These are phyloP conservation scores for Apamea monoglypha DNA, from an alignment of 2,888 invertebrate species.

Conservation along the genomic window DNA sequence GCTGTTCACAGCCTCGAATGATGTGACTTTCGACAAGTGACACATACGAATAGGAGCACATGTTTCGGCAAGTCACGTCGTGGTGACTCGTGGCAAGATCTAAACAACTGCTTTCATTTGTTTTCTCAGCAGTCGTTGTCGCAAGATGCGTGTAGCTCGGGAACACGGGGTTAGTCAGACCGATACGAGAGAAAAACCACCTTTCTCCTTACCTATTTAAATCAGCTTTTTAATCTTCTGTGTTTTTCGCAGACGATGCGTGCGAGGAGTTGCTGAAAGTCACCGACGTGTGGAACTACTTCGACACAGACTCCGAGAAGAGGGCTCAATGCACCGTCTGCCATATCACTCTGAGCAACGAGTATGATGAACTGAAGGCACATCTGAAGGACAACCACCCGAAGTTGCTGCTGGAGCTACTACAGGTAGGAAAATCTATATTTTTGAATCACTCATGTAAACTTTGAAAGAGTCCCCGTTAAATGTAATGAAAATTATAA, in stretches of 20 bases:
- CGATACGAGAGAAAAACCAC: no score
- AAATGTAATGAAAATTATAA: no score
- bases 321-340: constrained; percentile 76
- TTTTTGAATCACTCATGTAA: neutral
- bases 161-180: no score
- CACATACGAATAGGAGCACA: no score
- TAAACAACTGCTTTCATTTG: no score
- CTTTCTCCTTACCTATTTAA: no score
- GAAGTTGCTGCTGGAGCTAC: constrained; percentile 62
- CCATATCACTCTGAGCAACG: constrained; percentile 46
- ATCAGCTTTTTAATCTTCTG: neutral
- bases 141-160: no score
- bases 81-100: no score
- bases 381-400: constrained; percentile 75
- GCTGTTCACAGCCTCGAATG: no score
- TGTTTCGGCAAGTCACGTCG: no score
- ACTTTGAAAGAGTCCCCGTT: neutral
- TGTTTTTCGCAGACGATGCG: constrained; percentile 42
- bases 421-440: constrained; percentile 29
- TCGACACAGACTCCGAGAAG: constrained; percentile 69
- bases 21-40: no score
- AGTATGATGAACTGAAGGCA: constrained; percentile 58
- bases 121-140: no score
- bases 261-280: constrained; percentile 43
- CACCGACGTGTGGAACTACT: constrained; percentile 72